Evolutionary conservation across 1,140 invertebrate genomes (phyloP).

Genomic region (Drosophila ogumai): DNA sequence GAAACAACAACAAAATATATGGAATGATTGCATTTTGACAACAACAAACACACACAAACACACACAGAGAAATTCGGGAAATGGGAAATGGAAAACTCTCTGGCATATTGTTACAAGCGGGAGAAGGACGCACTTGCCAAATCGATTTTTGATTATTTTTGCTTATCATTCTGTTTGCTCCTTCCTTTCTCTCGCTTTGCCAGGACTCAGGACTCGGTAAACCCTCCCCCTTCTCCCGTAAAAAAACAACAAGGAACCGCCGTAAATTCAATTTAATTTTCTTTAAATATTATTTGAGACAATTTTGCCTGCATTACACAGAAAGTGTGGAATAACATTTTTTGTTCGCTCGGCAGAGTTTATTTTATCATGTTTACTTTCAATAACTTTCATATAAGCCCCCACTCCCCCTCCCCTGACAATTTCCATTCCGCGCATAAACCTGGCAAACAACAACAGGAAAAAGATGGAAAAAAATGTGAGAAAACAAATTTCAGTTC

Average conservation of each 20-base stretch:
- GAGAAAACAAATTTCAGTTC: conserved; percentile 45
- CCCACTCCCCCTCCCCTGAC: background rate
- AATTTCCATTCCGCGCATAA: conserved; percentile 60
- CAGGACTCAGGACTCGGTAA: background rate
- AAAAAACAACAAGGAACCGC: conserved; percentile 43
- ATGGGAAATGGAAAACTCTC: conserved; percentile 42
- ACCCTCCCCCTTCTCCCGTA: background rate
- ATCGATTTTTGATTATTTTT: conserved; percentile 83
- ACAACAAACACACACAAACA: conserved; percentile 50
- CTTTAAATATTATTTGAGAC: conserved; percentile 83
- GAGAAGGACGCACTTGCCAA: conserved; percentile 64
- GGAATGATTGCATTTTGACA: conserved; percentile 80
- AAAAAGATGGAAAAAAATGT: background rate
- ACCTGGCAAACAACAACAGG: conserved; percentile 44
- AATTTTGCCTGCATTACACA: conserved; percentile 70
- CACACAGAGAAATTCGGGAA: conserved; percentile 22
- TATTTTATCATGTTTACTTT: conserved; percentile 81
- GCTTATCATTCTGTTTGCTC: conserved; percentile 68
- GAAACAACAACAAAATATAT: conserved; percentile 49
- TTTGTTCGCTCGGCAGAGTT: conserved; percentile 37
- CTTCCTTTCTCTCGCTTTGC: background rate
- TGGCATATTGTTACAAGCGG: conserved; percentile 71
- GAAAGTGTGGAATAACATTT: conserved; percentile 57
- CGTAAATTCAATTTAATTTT: conserved; percentile 83
- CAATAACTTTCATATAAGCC: conserved; percentile 65